Percentiles rank a stretch among this genome's conserved stretches.
phyloP scores from a whole-genome alignment of 2,113 vertebrate genomes.

The Ciconia maguari region DNA sequence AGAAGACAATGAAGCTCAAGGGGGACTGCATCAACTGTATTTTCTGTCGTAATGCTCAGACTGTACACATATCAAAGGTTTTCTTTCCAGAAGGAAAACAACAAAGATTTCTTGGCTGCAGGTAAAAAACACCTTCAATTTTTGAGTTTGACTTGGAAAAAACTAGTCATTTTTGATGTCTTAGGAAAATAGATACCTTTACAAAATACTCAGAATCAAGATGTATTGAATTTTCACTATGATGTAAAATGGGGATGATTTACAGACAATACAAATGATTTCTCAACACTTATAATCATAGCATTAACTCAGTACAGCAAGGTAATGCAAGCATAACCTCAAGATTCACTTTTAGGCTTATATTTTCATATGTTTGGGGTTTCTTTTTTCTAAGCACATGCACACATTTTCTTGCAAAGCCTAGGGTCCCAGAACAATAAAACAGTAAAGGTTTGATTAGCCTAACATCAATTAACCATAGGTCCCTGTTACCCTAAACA shows the following conservation, averaged over 20 bases:
- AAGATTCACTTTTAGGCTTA: not conserved
- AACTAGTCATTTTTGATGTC: not conserved
- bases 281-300: not conserved
- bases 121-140: not conserved
- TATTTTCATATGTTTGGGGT: not conserved
- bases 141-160: slow-evolving; percentile 19
- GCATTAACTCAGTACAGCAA: slow-evolving; percentile 5
- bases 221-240: not conserved
- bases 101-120: not conserved
- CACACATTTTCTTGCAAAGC: not conserved
- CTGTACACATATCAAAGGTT: slow-evolving; percentile 8
- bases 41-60: not conserved
- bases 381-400: not conserved
- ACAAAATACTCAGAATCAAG: not conserved
- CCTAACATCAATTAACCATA: slow-evolving; percentile 42
- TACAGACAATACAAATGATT: slow-evolving; percentile 32
- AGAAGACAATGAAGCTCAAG: slow-evolving; percentile 38
- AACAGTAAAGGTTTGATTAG: slow-evolving; percentile 38
- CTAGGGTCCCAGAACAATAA: not conserved
- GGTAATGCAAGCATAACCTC: not conserved
- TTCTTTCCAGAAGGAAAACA: not conserved
- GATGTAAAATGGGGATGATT: slow-evolving; percentile 26
- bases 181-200: slow-evolving; percentile 18
- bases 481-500: slow-evolving; percentile 18
- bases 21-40: not conserved